phyloP scores from a whole-genome alignment of 2,797 vertebrate genomes.

The Bryconaethiops microstoma region DNA sequence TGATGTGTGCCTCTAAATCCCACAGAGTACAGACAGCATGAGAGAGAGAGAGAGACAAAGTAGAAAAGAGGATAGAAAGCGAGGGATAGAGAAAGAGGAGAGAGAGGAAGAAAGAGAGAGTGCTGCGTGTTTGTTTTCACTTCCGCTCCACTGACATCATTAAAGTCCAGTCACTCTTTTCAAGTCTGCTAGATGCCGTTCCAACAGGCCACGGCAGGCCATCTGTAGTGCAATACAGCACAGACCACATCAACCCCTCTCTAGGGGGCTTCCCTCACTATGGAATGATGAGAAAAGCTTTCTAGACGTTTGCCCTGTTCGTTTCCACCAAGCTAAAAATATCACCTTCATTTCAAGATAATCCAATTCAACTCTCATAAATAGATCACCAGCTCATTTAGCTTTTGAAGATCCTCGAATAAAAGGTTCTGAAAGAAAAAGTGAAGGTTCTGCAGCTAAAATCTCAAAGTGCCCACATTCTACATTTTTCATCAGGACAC shows the following conservation, averaged over 20 bases:
- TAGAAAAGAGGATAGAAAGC: not conserved
- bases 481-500: not conserved
- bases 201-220: conserved; percentile 10
- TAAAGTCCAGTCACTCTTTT: conserved; percentile 38
- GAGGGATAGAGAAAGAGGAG: conserved; percentile 58
- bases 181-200: conserved; percentile 21
- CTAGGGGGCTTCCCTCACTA: conserved; percentile 18
- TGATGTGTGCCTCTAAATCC: conserved; percentile 11
- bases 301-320: conserved; percentile 7
- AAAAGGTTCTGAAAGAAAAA: not conserved
- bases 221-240: conserved; percentile 33
- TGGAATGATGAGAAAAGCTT: conserved; percentile 20
- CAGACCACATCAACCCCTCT: conserved; percentile 20
- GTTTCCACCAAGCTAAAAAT: not conserved
- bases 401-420: not conserved
- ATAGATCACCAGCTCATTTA: not conserved
- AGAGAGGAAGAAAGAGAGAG: conserved; percentile 7
- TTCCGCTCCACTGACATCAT: conserved; percentile 23
- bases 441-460: not conserved
- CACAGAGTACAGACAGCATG: not conserved
- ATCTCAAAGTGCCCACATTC: not conserved
- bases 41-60: not conserved
- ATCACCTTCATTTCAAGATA: not conserved
- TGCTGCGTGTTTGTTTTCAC: conserved; percentile 38
- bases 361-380: not conserved